These are phyloP conservation scores for Aplocera efformata DNA, from an alignment of 2,888 invertebrate genomes.

Conservation along the genomic window DNA sequence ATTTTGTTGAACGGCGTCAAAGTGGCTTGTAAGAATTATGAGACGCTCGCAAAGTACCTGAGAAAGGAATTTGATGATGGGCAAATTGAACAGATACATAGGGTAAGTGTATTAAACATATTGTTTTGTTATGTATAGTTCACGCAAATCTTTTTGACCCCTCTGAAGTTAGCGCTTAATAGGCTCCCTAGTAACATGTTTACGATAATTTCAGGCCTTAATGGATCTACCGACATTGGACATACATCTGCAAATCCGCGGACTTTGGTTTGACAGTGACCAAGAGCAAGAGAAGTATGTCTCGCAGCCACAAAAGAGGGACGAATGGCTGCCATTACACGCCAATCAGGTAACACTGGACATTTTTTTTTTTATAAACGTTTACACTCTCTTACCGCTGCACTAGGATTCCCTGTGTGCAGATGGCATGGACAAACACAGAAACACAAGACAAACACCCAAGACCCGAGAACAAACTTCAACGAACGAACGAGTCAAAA, in stretches of 20 bases:
- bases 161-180: too few species aligned
- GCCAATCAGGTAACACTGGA: constrained; percentile 83
- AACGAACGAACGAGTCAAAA: too few species aligned
- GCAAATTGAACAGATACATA: constrained; percentile 84
- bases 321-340: constrained; percentile 82
- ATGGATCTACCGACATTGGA: constrained; percentile 83
- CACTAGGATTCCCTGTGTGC: too few species aligned
- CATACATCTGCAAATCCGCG: constrained; percentile 79
- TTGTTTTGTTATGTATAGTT: too few species aligned
- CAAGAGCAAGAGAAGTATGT: constrained; percentile 59
- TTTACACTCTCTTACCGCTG: too few species aligned
- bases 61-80: constrained; percentile 83
- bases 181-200: too few species aligned
- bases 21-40: constrained; percentile 78
- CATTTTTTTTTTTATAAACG: too few species aligned
- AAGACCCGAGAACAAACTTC: too few species aligned
- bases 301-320: constrained; percentile 49
- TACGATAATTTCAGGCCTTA: constrained; percentile 74
- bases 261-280: constrained; percentile 71
- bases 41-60: constrained; percentile 81
- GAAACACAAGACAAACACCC: too few species aligned
- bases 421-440: too few species aligned
- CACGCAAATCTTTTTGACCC: too few species aligned
- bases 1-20: constrained; percentile 81
- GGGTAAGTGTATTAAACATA: constrained; percentile 74